Conservation (phyloP, 2,888 invertebrate genomes). For the Halictus ligatus region DNA sequence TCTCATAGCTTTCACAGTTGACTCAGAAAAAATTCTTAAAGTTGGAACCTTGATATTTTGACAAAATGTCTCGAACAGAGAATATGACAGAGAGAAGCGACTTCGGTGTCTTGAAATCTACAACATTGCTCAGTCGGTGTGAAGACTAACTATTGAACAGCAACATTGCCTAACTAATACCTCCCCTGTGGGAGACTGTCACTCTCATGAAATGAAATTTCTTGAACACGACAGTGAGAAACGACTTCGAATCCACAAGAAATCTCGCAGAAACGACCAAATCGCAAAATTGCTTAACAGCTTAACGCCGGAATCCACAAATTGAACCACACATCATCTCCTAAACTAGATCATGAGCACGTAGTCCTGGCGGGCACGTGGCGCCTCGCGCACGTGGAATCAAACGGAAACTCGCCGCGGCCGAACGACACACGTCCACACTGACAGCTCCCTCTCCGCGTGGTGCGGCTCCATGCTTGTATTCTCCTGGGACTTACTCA, state of each 20-base stretch:
- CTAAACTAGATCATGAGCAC: background rate
- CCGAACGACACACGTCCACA: conserved; percentile 23
- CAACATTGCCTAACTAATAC: too few species aligned
- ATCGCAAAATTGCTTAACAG: background rate
- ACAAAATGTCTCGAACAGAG: background rate
- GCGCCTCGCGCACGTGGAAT: background rate
- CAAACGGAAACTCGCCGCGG: background rate
- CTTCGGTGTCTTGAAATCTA: too few species aligned
- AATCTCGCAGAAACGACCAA: background rate
- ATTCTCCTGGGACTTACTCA: conserved; percentile 61
- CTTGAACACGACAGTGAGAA: too few species aligned
- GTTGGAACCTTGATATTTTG: background rate
- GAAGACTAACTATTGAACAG: too few species aligned
- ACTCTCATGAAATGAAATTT: too few species aligned
- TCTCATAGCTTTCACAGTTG: background rate
- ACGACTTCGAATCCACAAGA: background rate
- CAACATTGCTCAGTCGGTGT: too few species aligned
- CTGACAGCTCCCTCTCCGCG: background rate
- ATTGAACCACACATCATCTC: background rate
- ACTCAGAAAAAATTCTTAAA: background rate
- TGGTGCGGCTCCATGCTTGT: background rate
- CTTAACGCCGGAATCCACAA: background rate
- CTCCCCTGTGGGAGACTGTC: too few species aligned
- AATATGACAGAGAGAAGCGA: background rate
- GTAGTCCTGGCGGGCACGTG: background rate